Percentiles rank a stretch among this genome's conserved stretches.
Conservation (phyloP, 2,797 vertebrate genomes). For the Mus spretus region DNA sequence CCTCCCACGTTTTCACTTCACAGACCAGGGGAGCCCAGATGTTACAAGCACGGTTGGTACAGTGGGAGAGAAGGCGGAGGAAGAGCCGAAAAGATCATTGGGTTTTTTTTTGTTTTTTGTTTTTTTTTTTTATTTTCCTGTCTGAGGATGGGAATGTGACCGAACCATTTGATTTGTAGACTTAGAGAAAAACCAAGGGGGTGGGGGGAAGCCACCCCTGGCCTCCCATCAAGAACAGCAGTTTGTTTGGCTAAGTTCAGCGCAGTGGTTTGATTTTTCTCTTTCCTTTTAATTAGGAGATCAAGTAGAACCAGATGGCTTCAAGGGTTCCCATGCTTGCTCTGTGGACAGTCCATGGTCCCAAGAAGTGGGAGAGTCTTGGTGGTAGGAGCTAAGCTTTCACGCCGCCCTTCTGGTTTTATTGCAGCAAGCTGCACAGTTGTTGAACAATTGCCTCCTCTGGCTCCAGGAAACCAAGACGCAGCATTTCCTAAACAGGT, state of each 20-base stretch:
- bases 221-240: slow-evolving; percentile 30
- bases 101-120: no score
- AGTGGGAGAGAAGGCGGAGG: not conserved
- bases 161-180: slow-evolving; percentile 18
- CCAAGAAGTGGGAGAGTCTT: not conserved
- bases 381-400: not conserved
- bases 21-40: not conserved
- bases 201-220: not conserved
- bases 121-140: no score
- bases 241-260: slow-evolving; percentile 35
- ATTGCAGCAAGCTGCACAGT: not conserved
- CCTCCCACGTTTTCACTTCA: not conserved
- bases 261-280: not conserved
- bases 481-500: not conserved
- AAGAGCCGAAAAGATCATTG: not conserved
- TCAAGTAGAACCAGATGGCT: slow-evolving; percentile 51
- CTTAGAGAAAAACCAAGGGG: slow-evolving; percentile 62
- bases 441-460: not conserved
- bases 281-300: not conserved
- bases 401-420: not conserved
- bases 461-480: not conserved
- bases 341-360: not conserved
- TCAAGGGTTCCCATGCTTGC: not conserved
- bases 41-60: not conserved
- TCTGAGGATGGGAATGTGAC: not conserved